Conservation (phyloP, 2,888 invertebrate genomes). For the Apodemia duryi region DNA sequence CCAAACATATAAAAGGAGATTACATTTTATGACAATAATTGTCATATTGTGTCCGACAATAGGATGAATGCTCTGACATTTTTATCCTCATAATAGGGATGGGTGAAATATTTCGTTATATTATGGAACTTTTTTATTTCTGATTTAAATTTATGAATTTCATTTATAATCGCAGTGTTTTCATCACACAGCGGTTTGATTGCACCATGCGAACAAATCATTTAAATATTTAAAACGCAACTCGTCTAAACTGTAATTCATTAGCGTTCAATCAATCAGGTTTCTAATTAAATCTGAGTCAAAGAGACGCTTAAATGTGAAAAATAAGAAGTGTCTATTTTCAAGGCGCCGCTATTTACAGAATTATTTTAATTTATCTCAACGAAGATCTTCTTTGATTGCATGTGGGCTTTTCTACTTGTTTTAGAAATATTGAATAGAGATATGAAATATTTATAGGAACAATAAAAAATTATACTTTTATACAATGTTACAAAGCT, state of each 20-base stretch:
- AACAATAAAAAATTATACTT: too few species aligned
- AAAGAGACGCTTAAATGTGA: background rate
- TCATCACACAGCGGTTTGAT: background rate
- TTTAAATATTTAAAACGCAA: background rate
- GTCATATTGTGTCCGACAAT: slow-evolving; percentile 55
- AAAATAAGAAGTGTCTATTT: background rate
- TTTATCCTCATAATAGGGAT: slow-evolving; percentile 18
- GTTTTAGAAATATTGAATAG: too few species aligned
- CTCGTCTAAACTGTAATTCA: slow-evolving; percentile 1
- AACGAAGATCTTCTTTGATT: too few species aligned
- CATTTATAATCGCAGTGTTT: background rate
- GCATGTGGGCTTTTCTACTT: too few species aligned
- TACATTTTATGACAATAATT: slow-evolving; percentile 73
- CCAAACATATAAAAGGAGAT: slow-evolving; percentile 45
- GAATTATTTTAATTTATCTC: too few species aligned
- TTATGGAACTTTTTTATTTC: background rate
- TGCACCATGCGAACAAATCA: background rate
- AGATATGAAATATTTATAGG: too few species aligned
- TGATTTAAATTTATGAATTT: background rate
- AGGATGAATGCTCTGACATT: slow-evolving; percentile 26
- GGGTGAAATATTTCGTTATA: slow-evolving; percentile 10
- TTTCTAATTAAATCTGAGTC: slow-evolving; percentile 1
- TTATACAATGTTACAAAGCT: too few species aligned
- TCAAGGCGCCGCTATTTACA: too few species aligned
- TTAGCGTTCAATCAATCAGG: background rate